These are phyloP conservation scores for Mesembrinibis cayennensis DNA, from an alignment of 2,113 vertebrate genomes.

Conservation along the genomic window DNA sequence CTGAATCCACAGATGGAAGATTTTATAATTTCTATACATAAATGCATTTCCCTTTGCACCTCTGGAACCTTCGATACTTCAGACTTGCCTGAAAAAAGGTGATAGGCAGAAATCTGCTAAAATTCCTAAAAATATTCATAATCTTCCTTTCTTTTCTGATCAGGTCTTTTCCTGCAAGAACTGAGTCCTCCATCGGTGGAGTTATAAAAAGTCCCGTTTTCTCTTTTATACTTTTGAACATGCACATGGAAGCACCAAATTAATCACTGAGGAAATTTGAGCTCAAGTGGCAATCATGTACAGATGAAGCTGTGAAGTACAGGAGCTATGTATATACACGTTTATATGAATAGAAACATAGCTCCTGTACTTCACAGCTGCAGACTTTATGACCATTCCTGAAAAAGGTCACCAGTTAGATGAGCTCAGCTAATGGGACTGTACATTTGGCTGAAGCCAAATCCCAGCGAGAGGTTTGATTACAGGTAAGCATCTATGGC, in stretches of 20 bases:
- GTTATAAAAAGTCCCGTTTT: not conserved
- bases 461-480: rapidly evolving
- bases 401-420: not conserved
- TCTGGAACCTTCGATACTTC: not conserved
- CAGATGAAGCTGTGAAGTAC: not conserved
- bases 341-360: not conserved
- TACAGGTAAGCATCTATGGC: not conserved
- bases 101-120: not conserved
- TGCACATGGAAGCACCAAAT: not conserved
- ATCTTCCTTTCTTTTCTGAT: not conserved
- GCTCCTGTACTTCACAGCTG: not conserved
- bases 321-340: not conserved
- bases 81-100: not conserved
- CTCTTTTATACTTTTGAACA: not conserved
- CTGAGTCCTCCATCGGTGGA: not conserved
- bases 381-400: not conserved
- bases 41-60: constrained; percentile 32
- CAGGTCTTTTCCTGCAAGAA: not conserved
- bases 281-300: not conserved
- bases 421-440: not conserved
- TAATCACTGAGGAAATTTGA: not conserved
- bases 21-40: constrained; percentile 6
- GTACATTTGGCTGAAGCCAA: not conserved
- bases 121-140: not conserved
- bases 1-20: constrained; percentile 25